phyloP scores from a whole-genome alignment of 2,888 invertebrate genomes.

The Crossocerus cetratus region DNA sequence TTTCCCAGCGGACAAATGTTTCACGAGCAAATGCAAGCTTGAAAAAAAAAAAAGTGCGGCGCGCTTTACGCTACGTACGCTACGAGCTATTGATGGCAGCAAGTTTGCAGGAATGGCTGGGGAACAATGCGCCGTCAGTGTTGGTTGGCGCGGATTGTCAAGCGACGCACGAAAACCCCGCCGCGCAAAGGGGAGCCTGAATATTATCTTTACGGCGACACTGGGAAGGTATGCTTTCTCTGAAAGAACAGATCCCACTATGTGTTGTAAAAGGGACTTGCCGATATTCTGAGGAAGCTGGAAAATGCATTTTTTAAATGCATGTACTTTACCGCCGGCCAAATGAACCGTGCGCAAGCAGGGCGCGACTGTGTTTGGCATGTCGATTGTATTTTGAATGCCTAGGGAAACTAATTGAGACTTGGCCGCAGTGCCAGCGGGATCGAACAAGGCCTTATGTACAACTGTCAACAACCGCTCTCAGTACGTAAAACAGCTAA shows the following conservation, averaged over 20 bases:
- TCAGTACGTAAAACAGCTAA: too few relatives aligned
- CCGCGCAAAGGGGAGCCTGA: constrained; percentile 23
- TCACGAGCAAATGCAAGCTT: too few relatives aligned
- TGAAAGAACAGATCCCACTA: constrained; percentile 46
- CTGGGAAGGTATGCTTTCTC: background rate
- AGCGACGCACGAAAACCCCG: constrained; percentile 27
- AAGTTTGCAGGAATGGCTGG: constrained; percentile 10
- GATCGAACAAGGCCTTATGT: too few relatives aligned
- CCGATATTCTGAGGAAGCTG: constrained; percentile 37
- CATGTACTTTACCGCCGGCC: constrained; percentile 64
- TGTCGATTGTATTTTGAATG: constrained; percentile 51
- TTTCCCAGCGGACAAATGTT: too few relatives aligned
- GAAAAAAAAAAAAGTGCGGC: too few relatives aligned
- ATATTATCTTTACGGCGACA: constrained; percentile 32
- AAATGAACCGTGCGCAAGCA: constrained; percentile 61
- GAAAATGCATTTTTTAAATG: constrained; percentile 66
- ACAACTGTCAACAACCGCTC: too few relatives aligned
- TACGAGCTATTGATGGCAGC: too few relatives aligned
- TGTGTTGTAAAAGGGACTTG: constrained; percentile 29
- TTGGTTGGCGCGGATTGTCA: constrained; percentile 31
- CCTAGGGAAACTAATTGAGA: constrained; percentile 49
- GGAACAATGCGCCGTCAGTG: constrained; percentile 27
- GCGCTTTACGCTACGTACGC: too few relatives aligned
- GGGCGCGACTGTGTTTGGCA: constrained; percentile 35
- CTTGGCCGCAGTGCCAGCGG: background rate